phyloP scores from a whole-genome alignment of 2,888 invertebrate species.

The Meliscaeva auricollis region DNA sequence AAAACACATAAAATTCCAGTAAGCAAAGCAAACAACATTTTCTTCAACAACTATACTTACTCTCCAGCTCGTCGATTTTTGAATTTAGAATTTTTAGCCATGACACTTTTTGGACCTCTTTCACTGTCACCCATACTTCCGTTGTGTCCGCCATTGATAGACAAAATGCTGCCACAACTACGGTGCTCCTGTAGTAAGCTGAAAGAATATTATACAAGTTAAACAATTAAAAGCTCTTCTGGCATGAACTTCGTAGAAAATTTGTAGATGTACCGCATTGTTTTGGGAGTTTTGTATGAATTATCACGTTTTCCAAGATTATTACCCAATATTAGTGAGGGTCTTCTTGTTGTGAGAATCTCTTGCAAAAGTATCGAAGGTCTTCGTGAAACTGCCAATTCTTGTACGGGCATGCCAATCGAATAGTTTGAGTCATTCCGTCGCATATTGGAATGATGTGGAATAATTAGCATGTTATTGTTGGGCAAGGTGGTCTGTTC shows the following conservation, averaged over 20 bases:
- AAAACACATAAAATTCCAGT: not conserved
- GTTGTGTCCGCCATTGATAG: constrained; percentile 78
- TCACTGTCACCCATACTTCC: constrained; percentile 77
- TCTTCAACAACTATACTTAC: constrained; percentile 83
- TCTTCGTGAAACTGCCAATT: constrained; percentile 82
- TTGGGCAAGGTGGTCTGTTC: constrained; percentile 78
- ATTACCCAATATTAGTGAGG: constrained; percentile 88
- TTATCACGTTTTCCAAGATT: constrained; percentile 79
- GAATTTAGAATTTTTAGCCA: constrained; percentile 81
- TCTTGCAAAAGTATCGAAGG: constrained; percentile 83
- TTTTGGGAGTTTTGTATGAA: constrained; percentile 78
- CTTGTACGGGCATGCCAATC: constrained; percentile 77
- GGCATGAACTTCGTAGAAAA: not conserved
- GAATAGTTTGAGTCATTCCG: constrained; percentile 80
- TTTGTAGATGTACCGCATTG: constrained; percentile 79
- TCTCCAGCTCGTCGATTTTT: constrained; percentile 84
- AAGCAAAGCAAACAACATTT: not conserved
- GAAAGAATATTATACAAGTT: constrained; percentile 18
- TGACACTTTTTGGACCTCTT: constrained; percentile 80
- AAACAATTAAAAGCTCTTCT: not conserved
- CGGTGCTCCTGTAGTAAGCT: constrained; percentile 78
- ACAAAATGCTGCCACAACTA: constrained; percentile 80
- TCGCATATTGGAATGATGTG: constrained; percentile 77
- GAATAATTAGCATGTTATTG: constrained; percentile 76
- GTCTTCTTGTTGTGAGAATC: constrained; percentile 84